Evolutionary conservation across 2,888 invertebrate genomes (phyloP).

Genomic region (Odontocolon sp.): DNA sequence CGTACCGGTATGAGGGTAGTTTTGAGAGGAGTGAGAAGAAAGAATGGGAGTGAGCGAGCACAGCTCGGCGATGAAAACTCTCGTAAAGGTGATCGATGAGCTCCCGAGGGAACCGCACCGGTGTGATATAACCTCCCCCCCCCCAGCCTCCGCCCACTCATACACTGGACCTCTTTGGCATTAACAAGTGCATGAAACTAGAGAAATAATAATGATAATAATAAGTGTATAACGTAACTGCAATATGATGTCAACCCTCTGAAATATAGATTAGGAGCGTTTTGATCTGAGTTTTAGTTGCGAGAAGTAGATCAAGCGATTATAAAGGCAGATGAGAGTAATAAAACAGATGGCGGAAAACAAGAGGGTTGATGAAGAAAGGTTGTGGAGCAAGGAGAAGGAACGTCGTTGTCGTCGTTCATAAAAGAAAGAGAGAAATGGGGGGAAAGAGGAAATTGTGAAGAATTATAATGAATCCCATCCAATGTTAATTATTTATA

Average conservation of each 20-base stretch:
- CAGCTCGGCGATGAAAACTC: slow-evolving; percentile 64
- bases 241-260: too few relatives aligned
- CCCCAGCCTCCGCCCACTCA: not conserved
- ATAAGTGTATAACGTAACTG: too few relatives aligned
- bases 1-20: slow-evolving; percentile 31
- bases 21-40: slow-evolving; percentile 10
- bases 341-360: not conserved
- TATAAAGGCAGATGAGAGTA: slow-evolving; percentile 35
- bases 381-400: slow-evolving; percentile 20
- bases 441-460: slow-evolving; percentile 41
- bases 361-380: slow-evolving; percentile 33
- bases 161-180: slow-evolving; percentile 28
- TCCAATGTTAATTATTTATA: slow-evolving; percentile 54
- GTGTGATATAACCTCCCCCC: slow-evolving; percentile 40
- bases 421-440: not conserved
- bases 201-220: slow-evolving; percentile 17
- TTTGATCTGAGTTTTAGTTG: not conserved
- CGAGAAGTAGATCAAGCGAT: slow-evolving; percentile 32
- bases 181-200: slow-evolving; percentile 8
- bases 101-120: slow-evolving; percentile 58
- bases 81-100: slow-evolving; percentile 67
- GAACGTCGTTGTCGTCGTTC: not conserved
- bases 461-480: slow-evolving; percentile 50
- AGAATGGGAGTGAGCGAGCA: slow-evolving; percentile 11
- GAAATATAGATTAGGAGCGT: too few relatives aligned